Base-by-base conservation (phyloP, 2,113 vertebrate species). In the Pseudorectes ferrugineus region DNA sequence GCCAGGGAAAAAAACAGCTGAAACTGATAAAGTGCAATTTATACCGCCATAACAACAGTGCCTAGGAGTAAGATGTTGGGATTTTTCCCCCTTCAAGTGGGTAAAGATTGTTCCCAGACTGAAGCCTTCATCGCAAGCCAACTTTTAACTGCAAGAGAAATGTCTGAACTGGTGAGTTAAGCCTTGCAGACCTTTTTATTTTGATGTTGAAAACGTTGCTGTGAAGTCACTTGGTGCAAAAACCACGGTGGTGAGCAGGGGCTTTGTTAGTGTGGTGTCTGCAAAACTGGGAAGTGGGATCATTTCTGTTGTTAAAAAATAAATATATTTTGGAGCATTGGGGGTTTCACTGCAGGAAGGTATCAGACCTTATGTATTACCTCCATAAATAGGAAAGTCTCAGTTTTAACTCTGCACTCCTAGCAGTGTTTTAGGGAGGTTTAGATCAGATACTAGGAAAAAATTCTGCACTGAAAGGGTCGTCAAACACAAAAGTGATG, bases 1-100 rank as follows among this genome's bases (percentile, higher is more conserved):
- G 75, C 93, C 88, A 74, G 67, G 73, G 54, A 45, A 93, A 92
- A 2, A 58, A 65, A 0, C 95, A 97, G 85, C 92, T 97, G 95
- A 97, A 96, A 96, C 78, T 83, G 93, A 96, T 96, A 94, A 96
- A 97, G 95, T 90, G 36, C 70, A 88, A 95, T 96, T 93, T 94
- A 96, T 96, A 74, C 92, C 92, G 59, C 79, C 82, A 45, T 85
- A 96, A 93, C 45, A 23, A 40, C 67, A 85, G 88, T 77, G 90
- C 82, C 88, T 74, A 88, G 71, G 73, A 94, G 71, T 92, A 70
- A 94, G 72, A 93, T 51, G 43, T 35, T 80, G 88, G 76, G 26
- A 6, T 61, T 67, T 33, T 91, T 61, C 6, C 72, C 52, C 55
- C 89, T 96, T 97, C 90, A 96, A 96, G 82, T 95, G 93, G 95